Conservation (phyloP, 2,113 vertebrate species). For the Todiramphus chloris region DNA sequence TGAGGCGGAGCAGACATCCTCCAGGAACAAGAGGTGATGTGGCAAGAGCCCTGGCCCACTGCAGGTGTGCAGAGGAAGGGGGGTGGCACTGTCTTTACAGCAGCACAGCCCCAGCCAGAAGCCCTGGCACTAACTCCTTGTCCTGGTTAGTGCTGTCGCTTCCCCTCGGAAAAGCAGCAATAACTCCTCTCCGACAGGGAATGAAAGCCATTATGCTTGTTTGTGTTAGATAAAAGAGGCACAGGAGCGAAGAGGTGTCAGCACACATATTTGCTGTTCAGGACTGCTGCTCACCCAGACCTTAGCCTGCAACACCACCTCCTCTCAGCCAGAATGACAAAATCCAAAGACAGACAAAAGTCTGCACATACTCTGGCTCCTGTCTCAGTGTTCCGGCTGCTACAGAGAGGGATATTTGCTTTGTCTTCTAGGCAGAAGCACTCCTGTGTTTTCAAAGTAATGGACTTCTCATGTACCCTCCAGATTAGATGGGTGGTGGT, state of each 20-base stretch:
- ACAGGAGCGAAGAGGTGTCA: not conserved
- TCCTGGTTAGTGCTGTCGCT: not conserved
- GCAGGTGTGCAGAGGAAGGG: not conserved
- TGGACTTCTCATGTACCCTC: not conserved
- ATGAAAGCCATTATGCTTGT: not conserved
- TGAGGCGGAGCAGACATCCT: fast-evolving
- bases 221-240: not conserved
- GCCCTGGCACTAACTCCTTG: not conserved
- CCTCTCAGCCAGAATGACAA: not conserved
- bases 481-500: not conserved
- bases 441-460: not conserved
- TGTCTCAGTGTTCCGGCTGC: not conserved
- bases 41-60: not conserved
- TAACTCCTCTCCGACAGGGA: not conserved
- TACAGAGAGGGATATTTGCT: not conserved
- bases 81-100: fast-evolving
- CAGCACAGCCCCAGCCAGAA: not conserved
- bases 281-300: not conserved
- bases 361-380: not conserved
- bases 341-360: not conserved
- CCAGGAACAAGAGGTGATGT: fast-evolving
- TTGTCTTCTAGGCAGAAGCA: not conserved
- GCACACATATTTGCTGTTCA: not conserved
- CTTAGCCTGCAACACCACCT: not conserved
- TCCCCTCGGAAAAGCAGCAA: not conserved